Evolutionary conservation across 2,797 vertebrate species (phyloP).

Genomic region (Peromyscus melanophrys): DNA sequence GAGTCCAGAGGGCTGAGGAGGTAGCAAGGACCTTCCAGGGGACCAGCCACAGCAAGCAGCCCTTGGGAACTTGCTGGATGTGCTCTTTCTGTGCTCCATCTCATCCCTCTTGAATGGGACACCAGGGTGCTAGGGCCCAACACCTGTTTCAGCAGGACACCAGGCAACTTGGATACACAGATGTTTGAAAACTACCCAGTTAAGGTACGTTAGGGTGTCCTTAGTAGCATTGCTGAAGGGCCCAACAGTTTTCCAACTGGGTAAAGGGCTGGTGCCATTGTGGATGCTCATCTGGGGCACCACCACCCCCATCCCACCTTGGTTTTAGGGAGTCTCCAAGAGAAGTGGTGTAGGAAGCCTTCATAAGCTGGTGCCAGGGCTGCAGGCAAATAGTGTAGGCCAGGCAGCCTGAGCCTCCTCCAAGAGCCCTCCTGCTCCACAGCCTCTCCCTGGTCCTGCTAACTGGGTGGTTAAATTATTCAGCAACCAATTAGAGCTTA

Average conservation of each 20-base stretch:
- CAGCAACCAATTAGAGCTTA: constrained; percentile 83
- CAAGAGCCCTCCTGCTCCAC: constrained; percentile 65
- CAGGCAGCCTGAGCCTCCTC: constrained; percentile 55
- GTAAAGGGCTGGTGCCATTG: neutral
- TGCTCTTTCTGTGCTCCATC: neutral
- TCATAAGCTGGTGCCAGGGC: rapidly evolving
- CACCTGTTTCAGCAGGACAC: neutral
- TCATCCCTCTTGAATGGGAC: neutral
- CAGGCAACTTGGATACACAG: neutral
- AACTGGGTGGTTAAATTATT: constrained; percentile 85
- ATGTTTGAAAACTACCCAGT: neutral
- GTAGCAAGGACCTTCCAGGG: neutral
- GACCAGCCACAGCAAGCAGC: neutral
- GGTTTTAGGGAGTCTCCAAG: neutral
- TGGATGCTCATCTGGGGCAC: neutral
- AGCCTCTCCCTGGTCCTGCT: constrained; percentile 1
- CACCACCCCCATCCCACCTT: neutral
- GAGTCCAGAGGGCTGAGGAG: neutral
- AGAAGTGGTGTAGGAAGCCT: neutral
- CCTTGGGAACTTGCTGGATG: neutral
- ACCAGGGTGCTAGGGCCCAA: neutral
- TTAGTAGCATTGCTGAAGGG: neutral
- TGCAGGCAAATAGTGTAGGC: neutral
- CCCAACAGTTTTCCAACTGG: neutral
- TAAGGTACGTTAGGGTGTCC: neutral